phyloP scores from a whole-genome alignment of 2,797 vertebrate genomes.

The Sebastes reedi region DNA sequence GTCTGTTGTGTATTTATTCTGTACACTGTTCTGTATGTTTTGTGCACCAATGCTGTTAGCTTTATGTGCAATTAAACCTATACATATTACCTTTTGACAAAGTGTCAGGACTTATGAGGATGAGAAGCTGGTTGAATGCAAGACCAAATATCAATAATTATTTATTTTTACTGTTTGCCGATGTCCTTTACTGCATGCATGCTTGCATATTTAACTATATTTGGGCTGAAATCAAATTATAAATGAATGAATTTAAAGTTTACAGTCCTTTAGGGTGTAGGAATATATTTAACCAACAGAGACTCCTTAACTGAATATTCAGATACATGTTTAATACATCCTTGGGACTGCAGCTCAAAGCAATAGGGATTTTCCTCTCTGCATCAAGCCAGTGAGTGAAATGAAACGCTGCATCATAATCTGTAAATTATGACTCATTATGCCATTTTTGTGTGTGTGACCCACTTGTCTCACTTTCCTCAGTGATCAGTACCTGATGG shows the following conservation, averaged over 20 bases:
- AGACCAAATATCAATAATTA: not conserved
- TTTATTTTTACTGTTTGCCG: not conserved
- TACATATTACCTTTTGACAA: not conserved
- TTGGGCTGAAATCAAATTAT: not conserved
- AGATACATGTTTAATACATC: slow-evolving; percentile 86
- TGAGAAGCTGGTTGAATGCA: not conserved
- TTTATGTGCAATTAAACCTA: not conserved
- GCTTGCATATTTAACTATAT: not conserved
- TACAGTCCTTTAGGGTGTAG: not conserved
- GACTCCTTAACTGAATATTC: slow-evolving; percentile 72
- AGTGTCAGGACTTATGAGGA: not conserved
- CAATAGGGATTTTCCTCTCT: slow-evolving; percentile 86
- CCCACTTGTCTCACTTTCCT: not conserved
- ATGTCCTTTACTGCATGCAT: not conserved
- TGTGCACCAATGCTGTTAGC: not conserved
- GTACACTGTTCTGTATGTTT: not conserved
- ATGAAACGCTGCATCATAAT: not conserved
- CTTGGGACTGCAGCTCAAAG: slow-evolving; percentile 83
- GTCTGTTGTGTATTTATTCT: not conserved
- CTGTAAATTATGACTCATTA: not conserved
- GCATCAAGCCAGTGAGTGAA: slow-evolving; percentile 85
- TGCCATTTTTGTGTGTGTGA: not conserved
- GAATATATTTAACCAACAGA: not conserved
- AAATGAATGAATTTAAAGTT: not conserved
- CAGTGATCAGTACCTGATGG: slow-evolving; percentile 85